Evolutionary conservation across 2,113 vertebrate species (phyloP).

Genomic region (Pygathrix nemaeus): DNA sequence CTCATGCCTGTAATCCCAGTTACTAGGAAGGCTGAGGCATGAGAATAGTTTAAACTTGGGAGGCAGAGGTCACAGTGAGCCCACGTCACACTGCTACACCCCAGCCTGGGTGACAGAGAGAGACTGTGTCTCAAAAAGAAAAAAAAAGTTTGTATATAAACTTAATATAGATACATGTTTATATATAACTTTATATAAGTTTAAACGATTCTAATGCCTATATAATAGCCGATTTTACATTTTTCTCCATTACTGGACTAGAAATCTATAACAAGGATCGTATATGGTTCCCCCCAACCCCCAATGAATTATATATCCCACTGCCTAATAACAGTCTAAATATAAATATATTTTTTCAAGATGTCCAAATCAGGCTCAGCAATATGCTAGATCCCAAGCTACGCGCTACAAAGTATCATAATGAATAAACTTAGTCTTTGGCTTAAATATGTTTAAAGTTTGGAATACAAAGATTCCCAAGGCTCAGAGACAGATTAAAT

Average conservation of each 20-base stretch:
- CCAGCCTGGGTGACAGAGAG: too few relatives aligned
- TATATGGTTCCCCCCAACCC: neutral
- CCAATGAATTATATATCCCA: neutral
- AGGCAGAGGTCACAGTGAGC: too few relatives aligned
- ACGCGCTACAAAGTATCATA: neutral
- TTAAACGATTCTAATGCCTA: too few relatives aligned
- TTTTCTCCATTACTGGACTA: neutral
- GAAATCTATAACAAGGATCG: neutral
- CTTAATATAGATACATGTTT: too few relatives aligned
- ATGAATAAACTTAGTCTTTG: neutral
- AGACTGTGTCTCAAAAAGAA: too few relatives aligned
- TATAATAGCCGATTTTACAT: neutral
- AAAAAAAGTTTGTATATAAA: too few relatives aligned
- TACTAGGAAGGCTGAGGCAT: too few relatives aligned
- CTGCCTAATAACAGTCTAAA: neutral
- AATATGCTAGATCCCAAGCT: neutral
- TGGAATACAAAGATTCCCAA: constrained; percentile 1
- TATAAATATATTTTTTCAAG: constrained; percentile 33
- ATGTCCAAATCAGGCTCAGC: neutral
- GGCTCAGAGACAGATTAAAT: neutral
- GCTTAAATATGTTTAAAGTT: neutral
- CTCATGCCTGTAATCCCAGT: too few relatives aligned
- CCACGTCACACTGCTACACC: too few relatives aligned
- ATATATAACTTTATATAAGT: neutral
- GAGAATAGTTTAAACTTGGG: too few relatives aligned